Base-by-base conservation (phyloP, 2,113 vertebrate species). In the Oplegnathus fasciatus region DNA sequence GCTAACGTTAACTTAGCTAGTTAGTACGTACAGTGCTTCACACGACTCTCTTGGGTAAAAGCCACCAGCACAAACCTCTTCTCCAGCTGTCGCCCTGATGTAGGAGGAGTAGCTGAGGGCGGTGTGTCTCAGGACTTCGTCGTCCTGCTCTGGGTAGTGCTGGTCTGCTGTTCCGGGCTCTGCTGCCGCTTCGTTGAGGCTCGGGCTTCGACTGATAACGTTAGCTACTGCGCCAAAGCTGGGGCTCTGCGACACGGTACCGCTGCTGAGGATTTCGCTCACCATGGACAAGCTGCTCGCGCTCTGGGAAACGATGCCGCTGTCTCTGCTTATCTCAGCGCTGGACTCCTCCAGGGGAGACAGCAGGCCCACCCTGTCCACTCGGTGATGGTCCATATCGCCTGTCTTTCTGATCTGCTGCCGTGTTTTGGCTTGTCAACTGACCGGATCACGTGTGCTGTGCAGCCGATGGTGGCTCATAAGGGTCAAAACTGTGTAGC, bases 251-350 rank as follows among this genome's bases (percentile, higher is more conserved):
- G 95, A 96, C 88, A 96, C 93, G 14, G 86, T 84, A 0, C 94
- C 88, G 94, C 95, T 91, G 92, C 95, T 94, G 68, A 94, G 87
- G 82, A 94, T 82, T 2, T 97, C 97, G 55, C 96, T 97, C 55
- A 97, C 88, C 89, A 97, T 97, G 1, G 98, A 99, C 32, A 97
- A 71, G 32, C 95, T 97, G 94, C 98, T 99, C 11, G 96, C 96
- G 75, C 97, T 98, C 72, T 98, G 98, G 0, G 98, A 99, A 14
- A 98, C 98, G 18, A 96, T 93, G 64, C 98, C 98, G 89, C 98
- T 99, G 95, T 99, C 98, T 3, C 93, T 90, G 78, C 97, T 97
- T 22, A 96, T 94, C n/a, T 94, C 92, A 0, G 94, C 87, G 9
- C 89, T 95, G 73, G 84, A 93, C 78, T 93, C 92, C 87, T 97